These are phyloP conservation scores for Cotesia vestalis DNA, from an alignment of 1,140 invertebrate species.

Conservation along the genomic window DNA sequence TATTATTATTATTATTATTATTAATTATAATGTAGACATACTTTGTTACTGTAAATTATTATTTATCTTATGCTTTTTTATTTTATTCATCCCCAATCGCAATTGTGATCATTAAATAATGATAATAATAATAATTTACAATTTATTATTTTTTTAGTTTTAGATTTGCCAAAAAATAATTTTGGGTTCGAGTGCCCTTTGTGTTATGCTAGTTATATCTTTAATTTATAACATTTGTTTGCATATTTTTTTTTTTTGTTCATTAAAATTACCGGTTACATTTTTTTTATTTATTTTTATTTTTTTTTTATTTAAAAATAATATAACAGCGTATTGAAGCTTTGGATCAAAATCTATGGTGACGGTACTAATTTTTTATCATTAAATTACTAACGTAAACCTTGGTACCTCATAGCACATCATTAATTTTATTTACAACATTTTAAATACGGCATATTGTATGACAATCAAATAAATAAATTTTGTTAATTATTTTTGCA, in stretches of 20 bases:
- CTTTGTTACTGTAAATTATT: constrained; percentile 7
- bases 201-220: neutral
- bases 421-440: constrained; percentile 38
- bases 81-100: neutral
- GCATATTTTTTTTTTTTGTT: neutral
- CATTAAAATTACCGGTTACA: constrained; percentile 6
- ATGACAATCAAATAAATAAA: constrained; percentile 1
- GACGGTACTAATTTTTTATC: constrained; percentile 60
- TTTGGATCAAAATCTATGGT: constrained; percentile 49
- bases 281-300: constrained; percentile 6
- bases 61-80: constrained; percentile 4
- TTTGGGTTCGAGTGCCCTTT: constrained; percentile 2
- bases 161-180: neutral
- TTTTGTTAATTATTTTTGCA: neutral
- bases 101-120: neutral
- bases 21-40: constrained; percentile 6
- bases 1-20: constrained; percentile 34
- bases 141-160: neutral
- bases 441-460: constrained; percentile 13
- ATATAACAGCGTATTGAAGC: constrained; percentile 21
- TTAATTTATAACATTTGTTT: neutral
- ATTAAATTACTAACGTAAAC: constrained; percentile 62
- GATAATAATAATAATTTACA: neutral
- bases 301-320: constrained; percentile 27
- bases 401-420: constrained; percentile 59